These are phyloP conservation scores for Rhamphomyia laevipes DNA, from an alignment of 2,888 invertebrate genomes.

Conservation along the genomic window DNA sequence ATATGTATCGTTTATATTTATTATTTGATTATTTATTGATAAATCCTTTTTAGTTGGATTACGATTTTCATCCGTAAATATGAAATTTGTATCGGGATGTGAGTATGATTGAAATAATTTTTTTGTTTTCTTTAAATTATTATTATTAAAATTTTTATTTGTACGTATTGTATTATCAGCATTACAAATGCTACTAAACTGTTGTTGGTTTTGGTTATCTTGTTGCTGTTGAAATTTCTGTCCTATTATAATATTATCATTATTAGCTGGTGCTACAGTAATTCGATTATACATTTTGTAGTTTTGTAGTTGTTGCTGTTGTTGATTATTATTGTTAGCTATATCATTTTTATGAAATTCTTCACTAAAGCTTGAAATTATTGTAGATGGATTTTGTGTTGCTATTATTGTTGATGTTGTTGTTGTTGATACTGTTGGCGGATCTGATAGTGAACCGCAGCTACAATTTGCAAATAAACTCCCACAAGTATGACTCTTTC, in stretches of 20 bases:
- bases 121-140: constrained; percentile 16
- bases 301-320: background rate
- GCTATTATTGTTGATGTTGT: background rate
- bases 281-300: background rate
- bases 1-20: too few relatives aligned
- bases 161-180: constrained; percentile 1
- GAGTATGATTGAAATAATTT: constrained; percentile 26
- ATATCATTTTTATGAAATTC: too few relatives aligned
- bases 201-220: constrained; percentile 11
- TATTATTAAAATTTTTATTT: constrained; percentile 4
- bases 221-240: constrained; percentile 12
- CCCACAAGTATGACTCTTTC: constrained; percentile 29
- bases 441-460: constrained; percentile 15
- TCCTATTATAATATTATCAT: background rate
- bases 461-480: constrained; percentile 30
- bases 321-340: background rate
- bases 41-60: constrained; percentile 19
- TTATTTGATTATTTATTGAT: too few relatives aligned
- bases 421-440: constrained; percentile 4
- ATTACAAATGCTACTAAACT: constrained; percentile 9
- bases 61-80: constrained; percentile 29
- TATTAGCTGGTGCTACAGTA: background rate
- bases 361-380: background rate
- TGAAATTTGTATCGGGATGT: constrained; percentile 28
- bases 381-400: background rate